Evolutionary conservation across 2,797 vertebrate species (phyloP).

Genomic region (Danio aesculapii): DNA sequence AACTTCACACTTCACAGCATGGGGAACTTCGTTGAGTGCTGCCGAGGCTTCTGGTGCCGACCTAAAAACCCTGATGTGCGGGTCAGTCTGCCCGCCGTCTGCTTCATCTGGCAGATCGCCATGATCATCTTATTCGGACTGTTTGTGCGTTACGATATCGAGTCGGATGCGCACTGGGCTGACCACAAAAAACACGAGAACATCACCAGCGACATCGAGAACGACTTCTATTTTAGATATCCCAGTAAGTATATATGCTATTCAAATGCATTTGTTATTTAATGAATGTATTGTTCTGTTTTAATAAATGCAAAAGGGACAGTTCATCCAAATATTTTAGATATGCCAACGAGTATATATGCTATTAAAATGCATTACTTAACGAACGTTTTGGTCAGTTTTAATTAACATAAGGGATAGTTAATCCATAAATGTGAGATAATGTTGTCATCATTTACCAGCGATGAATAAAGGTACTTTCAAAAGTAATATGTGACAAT

Average conservation of each 20-base stretch:
- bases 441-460: no score
- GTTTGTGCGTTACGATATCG: constrained; percentile 86
- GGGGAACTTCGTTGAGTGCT: constrained; percentile 67
- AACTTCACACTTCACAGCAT: constrained; percentile 58
- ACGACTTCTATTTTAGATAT: constrained; percentile 97
- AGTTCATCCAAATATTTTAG: no score
- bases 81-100: constrained; percentile 84
- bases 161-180: constrained; percentile 83
- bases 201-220: constrained; percentile 84
- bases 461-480: no score
- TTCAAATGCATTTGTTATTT: neutral
- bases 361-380: neutral
- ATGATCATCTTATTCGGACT: constrained; percentile 93
- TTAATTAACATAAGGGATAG: no score
- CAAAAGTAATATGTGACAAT: no score
- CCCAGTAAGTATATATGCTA: constrained; percentile 87
- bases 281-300: no score
- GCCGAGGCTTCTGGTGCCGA: constrained; percentile 51
- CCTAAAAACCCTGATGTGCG: constrained; percentile 85
- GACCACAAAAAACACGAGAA: constrained; percentile 68
- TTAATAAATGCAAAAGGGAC: no score
- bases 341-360: no score
- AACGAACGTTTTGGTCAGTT: no score
- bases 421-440: no score
- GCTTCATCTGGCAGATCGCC: constrained; percentile 86